Conservation (phyloP, 2,113 vertebrate species). For the Columba livia region DNA sequence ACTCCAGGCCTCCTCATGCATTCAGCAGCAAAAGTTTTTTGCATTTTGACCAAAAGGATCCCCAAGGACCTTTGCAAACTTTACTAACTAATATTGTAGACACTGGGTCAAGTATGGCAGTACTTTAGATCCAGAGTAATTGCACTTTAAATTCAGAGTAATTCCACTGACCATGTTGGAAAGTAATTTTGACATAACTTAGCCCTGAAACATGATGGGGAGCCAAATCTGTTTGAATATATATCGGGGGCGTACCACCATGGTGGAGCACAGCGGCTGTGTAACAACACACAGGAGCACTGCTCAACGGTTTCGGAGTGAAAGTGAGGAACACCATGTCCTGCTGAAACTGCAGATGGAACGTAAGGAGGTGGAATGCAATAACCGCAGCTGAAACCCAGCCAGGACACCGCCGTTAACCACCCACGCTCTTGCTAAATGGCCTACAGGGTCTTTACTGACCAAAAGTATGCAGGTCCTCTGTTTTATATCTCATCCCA, state of each 20-base stretch:
- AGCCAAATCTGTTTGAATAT: not conserved
- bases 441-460: conserved; percentile 30
- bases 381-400: conserved; percentile 27
- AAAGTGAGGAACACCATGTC: conserved; percentile 44
- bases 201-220: not conserved
- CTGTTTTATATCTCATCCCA: conserved; percentile 38
- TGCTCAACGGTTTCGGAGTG: not conserved
- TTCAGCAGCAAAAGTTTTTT: not conserved
- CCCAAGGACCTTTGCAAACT: not conserved
- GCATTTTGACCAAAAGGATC: not conserved
- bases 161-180: not conserved
- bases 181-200: conserved; percentile 29
- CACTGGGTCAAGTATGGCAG: not conserved
- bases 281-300: not conserved
- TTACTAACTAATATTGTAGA: not conserved
- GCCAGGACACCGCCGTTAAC: conserved; percentile 13
- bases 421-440: conserved; percentile 30
- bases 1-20: not conserved
- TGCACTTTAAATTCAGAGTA: not conserved
- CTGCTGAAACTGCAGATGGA: conserved; percentile 46
- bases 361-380: conserved; percentile 44
- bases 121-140: not conserved
- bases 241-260: not conserved
- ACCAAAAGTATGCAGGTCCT: conserved; percentile 34
- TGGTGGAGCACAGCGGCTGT: not conserved